Conservation (phyloP, 2,797 vertebrate species). For the Rhinogobio ventralis region DNA sequence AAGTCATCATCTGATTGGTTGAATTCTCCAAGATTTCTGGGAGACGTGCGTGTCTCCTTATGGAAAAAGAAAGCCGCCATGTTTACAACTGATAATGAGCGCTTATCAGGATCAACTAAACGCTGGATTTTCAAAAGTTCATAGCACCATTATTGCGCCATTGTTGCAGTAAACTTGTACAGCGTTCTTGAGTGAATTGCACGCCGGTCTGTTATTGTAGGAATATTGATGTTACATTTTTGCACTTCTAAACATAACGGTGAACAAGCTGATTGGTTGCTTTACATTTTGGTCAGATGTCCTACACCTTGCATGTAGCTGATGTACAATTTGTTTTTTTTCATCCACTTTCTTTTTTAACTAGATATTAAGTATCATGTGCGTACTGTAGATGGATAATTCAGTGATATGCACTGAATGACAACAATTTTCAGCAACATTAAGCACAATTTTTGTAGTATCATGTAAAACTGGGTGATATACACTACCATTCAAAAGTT, state of each 20-base stretch:
- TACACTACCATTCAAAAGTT: background rate
- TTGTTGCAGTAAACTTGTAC: background rate
- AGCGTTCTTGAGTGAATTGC: background rate
- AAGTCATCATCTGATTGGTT: background rate
- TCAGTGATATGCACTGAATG: background rate
- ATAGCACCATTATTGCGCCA: background rate
- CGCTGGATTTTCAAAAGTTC: background rate
- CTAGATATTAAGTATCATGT: background rate
- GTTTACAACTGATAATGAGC: no score
- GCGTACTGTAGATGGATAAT: background rate
- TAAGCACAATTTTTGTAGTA: no score
- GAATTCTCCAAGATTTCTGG: background rate
- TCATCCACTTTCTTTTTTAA: background rate
- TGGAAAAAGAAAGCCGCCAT: no score
- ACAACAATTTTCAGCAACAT: background rate
- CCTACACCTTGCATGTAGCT: no score
- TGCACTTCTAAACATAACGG: background rate
- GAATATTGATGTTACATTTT: background rate
- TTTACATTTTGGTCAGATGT: no score
- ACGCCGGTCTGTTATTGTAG: background rate
- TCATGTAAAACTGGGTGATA: background rate
- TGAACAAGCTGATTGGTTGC: no score
- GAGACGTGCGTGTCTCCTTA: background rate
- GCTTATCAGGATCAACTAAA: background rate
- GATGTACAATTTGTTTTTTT: no score